Percentiles rank a stretch among this genome's conserved stretches.
phyloP scores from a whole-genome alignment of 2,113 vertebrate species.

The Ploceus nigricollis region DNA sequence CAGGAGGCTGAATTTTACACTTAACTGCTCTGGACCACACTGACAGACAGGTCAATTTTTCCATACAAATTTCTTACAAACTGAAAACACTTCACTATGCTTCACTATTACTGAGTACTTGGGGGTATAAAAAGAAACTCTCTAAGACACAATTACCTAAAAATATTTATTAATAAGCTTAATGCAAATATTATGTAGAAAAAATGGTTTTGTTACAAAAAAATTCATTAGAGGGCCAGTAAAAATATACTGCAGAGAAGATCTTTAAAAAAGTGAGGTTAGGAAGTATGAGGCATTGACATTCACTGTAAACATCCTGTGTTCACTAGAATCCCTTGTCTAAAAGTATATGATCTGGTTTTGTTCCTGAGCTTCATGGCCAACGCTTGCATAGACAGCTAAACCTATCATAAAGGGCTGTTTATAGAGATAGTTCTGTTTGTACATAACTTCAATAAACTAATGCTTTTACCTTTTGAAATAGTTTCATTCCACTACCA shows the following conservation, averaged over 20 bases:
- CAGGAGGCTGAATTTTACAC: not conserved
- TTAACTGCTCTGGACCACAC: not conserved
- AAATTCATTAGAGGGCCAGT: conserved; percentile 68
- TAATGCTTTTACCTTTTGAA: conserved; percentile 16
- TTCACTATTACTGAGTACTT: conserved; percentile 56
- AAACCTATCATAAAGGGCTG: conserved; percentile 40
- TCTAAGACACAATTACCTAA: conserved; percentile 63
- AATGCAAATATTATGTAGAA: conserved; percentile 68
- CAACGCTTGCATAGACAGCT: conserved; percentile 75
- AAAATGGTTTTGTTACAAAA: conserved; percentile 73
- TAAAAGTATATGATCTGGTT: conserved; percentile 64
- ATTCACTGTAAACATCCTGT: conserved; percentile 77
- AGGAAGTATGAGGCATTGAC: conserved; percentile 72
- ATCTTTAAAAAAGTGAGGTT: conserved; percentile 78
- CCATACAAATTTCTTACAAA: not conserved
- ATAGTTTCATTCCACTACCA: not conserved
- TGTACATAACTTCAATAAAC: conserved; percentile 25
- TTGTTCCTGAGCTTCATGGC: conserved; percentile 75
- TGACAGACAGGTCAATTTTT: not conserved
- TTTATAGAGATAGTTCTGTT: not conserved
- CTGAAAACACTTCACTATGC: conserved; percentile 25
- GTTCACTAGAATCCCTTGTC: conserved; percentile 73
- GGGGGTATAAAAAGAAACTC: conserved; percentile 54
- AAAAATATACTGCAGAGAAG: conserved; percentile 75
- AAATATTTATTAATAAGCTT: conserved; percentile 74